Conservation (phyloP, 2,888 invertebrate genomes). For the Coelinius sp. region DNA sequence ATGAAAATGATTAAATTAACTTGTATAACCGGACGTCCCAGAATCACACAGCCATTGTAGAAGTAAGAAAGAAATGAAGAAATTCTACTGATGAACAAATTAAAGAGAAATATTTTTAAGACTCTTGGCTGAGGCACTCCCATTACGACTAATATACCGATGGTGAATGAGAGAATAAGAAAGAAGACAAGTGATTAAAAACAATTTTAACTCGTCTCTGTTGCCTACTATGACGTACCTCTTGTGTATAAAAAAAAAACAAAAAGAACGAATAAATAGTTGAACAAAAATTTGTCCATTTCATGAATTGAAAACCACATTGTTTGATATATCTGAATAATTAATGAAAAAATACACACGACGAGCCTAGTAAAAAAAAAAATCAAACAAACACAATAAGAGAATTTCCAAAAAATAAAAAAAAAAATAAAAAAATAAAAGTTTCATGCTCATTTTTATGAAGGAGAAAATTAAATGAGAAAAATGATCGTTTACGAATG, state of each 20-base stretch:
- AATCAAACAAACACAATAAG: constrained; percentile 23
- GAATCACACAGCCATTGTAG: constrained; percentile 2
- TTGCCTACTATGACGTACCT: constrained; percentile 16
- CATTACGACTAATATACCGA: constrained; percentile 16
- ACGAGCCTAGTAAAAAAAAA: constrained; percentile 32
- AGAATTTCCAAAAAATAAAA: no score
- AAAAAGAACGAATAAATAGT: constrained; percentile 7
- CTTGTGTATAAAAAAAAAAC: not conserved
- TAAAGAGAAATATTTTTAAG: constrained; percentile 23
- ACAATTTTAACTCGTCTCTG: not conserved
- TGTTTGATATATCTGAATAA: constrained; percentile 6
- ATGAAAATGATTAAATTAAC: constrained; percentile 17
- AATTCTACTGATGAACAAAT: not conserved
- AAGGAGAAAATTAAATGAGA: constrained; percentile 31
- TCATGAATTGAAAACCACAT: not conserved
- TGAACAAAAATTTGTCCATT: constrained; percentile 31
- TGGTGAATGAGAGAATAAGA: not conserved
- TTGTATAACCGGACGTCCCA: constrained; percentile 21
- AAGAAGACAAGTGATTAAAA: not conserved
- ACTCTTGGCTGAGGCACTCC: constrained; percentile 16
- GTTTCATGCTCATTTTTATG: constrained; percentile 31
- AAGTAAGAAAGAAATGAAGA: not conserved
- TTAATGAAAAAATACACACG: constrained; percentile 22
- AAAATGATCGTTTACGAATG: constrained; percentile 61
- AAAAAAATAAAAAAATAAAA: constrained; percentile 1